Percentiles rank a stretch among this genome's conserved stretches.
Evolutionary conservation across 2,888 invertebrate genomes (phyloP).

Genomic region (Eledona agricola): DNA sequence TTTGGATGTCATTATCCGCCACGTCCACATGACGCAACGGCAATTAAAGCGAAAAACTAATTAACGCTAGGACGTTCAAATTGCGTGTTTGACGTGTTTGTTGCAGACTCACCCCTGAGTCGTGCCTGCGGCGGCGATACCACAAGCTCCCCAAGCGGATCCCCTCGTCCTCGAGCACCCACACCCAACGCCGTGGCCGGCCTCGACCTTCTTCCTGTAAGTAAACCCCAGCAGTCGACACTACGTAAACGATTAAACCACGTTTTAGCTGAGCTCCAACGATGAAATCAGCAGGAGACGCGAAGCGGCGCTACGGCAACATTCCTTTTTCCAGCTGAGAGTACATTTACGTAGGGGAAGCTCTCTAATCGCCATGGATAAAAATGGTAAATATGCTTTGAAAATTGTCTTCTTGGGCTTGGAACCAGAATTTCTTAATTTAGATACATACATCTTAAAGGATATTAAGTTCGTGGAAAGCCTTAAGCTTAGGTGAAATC

Average conservation of each 20-base stretch:
- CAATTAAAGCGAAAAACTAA: no score
- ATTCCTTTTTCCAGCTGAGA: slow-evolving; percentile 91
- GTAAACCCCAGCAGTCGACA: no score
- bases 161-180: slow-evolving; percentile 60
- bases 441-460: no score
- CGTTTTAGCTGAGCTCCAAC: slow-evolving; percentile 65
- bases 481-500: no score
- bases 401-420: slow-evolving; percentile 6
- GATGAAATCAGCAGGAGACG: slow-evolving; percentile 76
- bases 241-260: slow-evolving; percentile 5
- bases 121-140: slow-evolving; percentile 57
- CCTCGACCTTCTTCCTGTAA: slow-evolving; percentile 62
- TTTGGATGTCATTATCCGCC: no score
- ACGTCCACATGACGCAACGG: no score
- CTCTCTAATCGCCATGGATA: slow-evolving; percentile 92
- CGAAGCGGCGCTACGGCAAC: slow-evolving; percentile 80
- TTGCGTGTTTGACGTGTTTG: slow-evolving; percentile 20
- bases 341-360: slow-evolving; percentile 88
- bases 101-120: slow-evolving; percentile 65
- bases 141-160: slow-evolving; percentile 63
- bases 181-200: slow-evolving; percentile 61
- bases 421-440: no score
- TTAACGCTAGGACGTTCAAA: slow-evolving; percentile 15
- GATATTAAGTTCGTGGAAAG: no score
- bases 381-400: slow-evolving; percentile 78